Evolutionary conservation across 2,888 invertebrate genomes (phyloP).

Genomic region (Trimorus sp.): DNA sequence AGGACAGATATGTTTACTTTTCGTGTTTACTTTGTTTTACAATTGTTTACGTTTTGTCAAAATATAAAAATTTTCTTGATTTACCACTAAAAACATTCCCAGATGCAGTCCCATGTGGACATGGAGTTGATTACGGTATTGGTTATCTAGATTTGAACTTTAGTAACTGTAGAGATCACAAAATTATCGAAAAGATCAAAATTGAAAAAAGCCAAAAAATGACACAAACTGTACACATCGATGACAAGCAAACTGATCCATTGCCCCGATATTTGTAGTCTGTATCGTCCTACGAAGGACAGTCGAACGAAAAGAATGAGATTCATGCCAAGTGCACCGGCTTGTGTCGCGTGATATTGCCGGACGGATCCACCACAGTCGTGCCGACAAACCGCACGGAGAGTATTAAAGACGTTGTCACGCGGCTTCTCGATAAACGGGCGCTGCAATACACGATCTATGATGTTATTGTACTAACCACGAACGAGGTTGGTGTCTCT

Average conservation of each 20-base stretch:
- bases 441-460: slow-evolving; percentile 90
- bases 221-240: too few species aligned
- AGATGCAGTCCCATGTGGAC: too few species aligned
- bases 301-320: slow-evolving; percentile 80
- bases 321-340: slow-evolving; percentile 80
- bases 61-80: too few species aligned
- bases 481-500: slow-evolving; percentile 79
- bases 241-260: slow-evolving; percentile 22
- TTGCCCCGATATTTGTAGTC: slow-evolving; percentile 77
- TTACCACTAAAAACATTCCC: too few species aligned
- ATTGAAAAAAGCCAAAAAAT: too few species aligned
- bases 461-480: slow-evolving; percentile 87
- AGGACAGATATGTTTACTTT: too few species aligned
- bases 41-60: too few species aligned
- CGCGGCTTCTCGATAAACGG: slow-evolving; percentile 91
- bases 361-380: slow-evolving; percentile 96
- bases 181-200: too few species aligned
- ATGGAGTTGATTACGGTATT: too few species aligned
- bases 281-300: slow-evolving; percentile 80
- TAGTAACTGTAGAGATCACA: too few species aligned
- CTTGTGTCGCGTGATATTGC: slow-evolving; percentile 92
- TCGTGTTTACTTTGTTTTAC: too few species aligned
- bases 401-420: slow-evolving; percentile 90
- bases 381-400: slow-evolving; percentile 90
- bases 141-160: too few species aligned